phyloP scores from a whole-genome alignment of 2,113 vertebrate genomes.

The Scytalopus superciliaris region DNA sequence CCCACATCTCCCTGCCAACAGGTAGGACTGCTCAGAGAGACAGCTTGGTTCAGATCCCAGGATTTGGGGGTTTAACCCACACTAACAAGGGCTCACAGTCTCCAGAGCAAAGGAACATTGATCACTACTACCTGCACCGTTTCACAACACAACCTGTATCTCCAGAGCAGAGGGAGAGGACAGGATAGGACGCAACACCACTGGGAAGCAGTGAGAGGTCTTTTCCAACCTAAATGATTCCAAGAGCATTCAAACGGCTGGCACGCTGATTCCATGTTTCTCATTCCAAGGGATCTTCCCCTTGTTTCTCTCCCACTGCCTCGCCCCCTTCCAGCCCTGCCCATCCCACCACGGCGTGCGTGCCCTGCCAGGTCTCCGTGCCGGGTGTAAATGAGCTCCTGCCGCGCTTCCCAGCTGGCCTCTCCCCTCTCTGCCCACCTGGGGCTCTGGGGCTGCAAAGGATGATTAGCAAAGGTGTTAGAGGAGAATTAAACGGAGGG shows the following conservation, averaged over 20 bases:
- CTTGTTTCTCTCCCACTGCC: not conserved
- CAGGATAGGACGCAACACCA: fast-evolving
- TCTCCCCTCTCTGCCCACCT: not conserved
- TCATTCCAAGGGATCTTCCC: not conserved
- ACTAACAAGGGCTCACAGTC: not conserved
- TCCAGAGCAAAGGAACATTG: not conserved
- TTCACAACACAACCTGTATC: not conserved
- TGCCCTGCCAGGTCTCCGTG: not conserved
- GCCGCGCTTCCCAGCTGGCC: fast-evolving
- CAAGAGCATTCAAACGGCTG: not conserved
- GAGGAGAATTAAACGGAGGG: constrained; percentile 49
- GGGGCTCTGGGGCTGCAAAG: not conserved
- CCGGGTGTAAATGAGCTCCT: fast-evolving
- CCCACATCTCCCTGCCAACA: fast-evolving
- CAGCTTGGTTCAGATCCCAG: not conserved
- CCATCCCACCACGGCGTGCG: fast-evolving
- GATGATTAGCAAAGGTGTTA: constrained; percentile 31
- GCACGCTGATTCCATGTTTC: fast-evolving
- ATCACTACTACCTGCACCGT: not conserved
- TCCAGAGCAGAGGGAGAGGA: not conserved
- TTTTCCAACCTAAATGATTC: not conserved
- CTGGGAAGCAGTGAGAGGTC: not conserved
- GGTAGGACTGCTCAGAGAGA: not conserved
- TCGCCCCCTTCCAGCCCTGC: not conserved
- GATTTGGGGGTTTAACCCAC: not conserved